Percentiles rank a stretch among this genome's conserved stretches.
Evolutionary conservation across 1,140 invertebrate genomes (phyloP).

Genomic region (Hydropsyche tenuis): DNA sequence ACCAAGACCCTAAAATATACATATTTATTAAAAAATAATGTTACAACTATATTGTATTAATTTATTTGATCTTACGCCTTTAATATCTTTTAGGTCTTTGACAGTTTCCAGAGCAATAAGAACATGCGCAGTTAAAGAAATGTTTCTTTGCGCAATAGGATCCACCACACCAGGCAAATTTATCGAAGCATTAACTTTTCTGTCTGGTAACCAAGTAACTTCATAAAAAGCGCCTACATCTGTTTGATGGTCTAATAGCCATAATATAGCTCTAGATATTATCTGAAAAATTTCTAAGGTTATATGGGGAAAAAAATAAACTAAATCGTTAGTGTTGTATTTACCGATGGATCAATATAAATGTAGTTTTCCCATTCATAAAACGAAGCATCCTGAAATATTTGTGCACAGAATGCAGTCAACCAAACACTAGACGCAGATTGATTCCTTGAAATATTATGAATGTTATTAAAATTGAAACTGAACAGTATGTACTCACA

Average conservation of each 20-base stretch:
- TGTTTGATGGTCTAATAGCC: slow-evolving; percentile 82
- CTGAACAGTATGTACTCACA: too few species aligned
- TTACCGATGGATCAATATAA: slow-evolving; percentile 81
- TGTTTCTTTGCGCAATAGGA: slow-evolving; percentile 72
- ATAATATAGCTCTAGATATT: slow-evolving; percentile 78
- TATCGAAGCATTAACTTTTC: slow-evolving; percentile 81
- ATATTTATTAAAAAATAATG: slow-evolving; percentile 16
- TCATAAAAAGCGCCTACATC: slow-evolving; percentile 86
- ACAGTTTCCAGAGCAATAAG: slow-evolving; percentile 83
- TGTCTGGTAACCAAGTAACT: slow-evolving; percentile 78
- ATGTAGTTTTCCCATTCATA: slow-evolving; percentile 94
- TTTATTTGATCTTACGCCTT: slow-evolving; percentile 57
- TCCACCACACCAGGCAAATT: slow-evolving; percentile 58
- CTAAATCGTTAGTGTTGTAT: slow-evolving; percentile 20
- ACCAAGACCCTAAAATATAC: slow-evolving; percentile 66
- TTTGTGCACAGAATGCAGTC: slow-evolving; percentile 82
- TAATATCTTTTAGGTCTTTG: slow-evolving; percentile 84
- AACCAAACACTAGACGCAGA: slow-evolving; percentile 85
- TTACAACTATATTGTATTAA: slow-evolving; percentile 27
- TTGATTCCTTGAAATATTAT: slow-evolving; percentile 71
- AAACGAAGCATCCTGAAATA: slow-evolving; percentile 88
- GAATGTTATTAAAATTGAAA: slow-evolving; percentile 7
- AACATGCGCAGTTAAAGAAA: slow-evolving; percentile 88
- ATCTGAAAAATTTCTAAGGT: slow-evolving; percentile 59
- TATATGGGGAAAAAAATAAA: too few species aligned